Evolutionary conservation across 2,113 vertebrate genomes (phyloP).

Genomic region (Machaerirhynchus nigripectus): DNA sequence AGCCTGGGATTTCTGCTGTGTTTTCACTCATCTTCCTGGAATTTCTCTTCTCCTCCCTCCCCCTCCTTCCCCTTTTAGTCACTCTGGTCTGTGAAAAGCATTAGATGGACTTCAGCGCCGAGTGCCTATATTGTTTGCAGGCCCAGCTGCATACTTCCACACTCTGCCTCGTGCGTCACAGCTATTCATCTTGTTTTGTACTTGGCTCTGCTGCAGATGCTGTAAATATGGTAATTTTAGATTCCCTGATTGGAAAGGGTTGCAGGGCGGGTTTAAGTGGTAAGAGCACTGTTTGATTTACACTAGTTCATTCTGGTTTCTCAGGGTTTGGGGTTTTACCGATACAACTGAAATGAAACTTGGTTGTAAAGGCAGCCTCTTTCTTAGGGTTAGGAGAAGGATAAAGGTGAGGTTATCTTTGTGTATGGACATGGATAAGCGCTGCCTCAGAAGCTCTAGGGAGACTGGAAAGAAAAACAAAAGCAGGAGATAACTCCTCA

Average conservation of each 20-base stretch:
- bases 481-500: background rate
- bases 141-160: slow-evolving; percentile 65
- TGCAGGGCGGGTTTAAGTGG: slow-evolving; percentile 47
- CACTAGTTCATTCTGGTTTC: slow-evolving; percentile 13
- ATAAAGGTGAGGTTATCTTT: background rate
- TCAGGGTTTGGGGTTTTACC: background rate
- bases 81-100: slow-evolving; percentile 68
- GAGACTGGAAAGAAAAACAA: background rate
- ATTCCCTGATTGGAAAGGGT: slow-evolving; percentile 73
- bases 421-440: background rate
- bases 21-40: slow-evolving; percentile 71
- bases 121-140: slow-evolving; percentile 72
- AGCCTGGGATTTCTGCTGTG: slow-evolving; percentile 66
- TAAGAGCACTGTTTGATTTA: slow-evolving; percentile 60
- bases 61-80: slow-evolving; percentile 52
- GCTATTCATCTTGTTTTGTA: slow-evolving; percentile 78
- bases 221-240: slow-evolving; percentile 81
- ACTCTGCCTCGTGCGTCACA: slow-evolving; percentile 68
- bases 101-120: slow-evolving; percentile 53
- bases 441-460: background rate
- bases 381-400: background rate
- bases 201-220: slow-evolving; percentile 74
- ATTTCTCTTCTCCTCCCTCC: slow-evolving; percentile 57
- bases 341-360: background rate
- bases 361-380: background rate